Evolutionary conservation across 2,113 vertebrate species (phyloP).

Genomic region (Canis aureus): DNA sequence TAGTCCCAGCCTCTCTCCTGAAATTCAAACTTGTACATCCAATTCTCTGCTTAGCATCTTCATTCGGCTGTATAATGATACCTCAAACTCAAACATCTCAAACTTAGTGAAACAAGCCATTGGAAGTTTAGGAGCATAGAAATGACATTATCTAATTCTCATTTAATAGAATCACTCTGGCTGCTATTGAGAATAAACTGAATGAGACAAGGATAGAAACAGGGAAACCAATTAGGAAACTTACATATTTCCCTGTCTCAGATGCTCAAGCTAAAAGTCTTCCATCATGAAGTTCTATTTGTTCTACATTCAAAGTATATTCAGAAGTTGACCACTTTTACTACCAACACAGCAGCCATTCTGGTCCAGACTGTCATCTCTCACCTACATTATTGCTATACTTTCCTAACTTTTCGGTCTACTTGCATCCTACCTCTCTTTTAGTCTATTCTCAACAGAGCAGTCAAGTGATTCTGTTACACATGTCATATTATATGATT

Average conservation of each 20-base stretch:
- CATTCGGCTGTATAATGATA: not conserved
- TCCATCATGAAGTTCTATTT: not conserved
- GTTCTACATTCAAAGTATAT: not conserved
- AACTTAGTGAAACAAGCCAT: not conserved
- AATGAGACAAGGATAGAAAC: conserved; percentile 6
- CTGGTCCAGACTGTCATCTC: not conserved
- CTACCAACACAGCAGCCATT: not conserved
- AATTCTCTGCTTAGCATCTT: not conserved
- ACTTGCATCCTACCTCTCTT: not conserved
- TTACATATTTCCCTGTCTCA: not conserved
- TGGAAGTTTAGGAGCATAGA: not conserved
- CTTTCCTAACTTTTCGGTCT: not conserved
- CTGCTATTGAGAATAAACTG: not conserved
- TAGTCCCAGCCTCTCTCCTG: not conserved
- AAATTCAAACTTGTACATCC: conserved; percentile 14
- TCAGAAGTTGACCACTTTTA: not conserved
- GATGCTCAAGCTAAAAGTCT: not conserved
- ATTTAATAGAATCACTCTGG: not conserved
- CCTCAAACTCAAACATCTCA: not conserved
- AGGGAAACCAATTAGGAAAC: not conserved
- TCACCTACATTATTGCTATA: not conserved
- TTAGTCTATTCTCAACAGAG: conserved; percentile 2
- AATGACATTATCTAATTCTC: not conserved
- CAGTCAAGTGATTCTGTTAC: not conserved
- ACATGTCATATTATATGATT: not conserved